Evolutionary conservation across 2,888 invertebrate species (phyloP), one percentile per base, ranked within the genome.

Genomic region (Luperina testacea): DNA sequence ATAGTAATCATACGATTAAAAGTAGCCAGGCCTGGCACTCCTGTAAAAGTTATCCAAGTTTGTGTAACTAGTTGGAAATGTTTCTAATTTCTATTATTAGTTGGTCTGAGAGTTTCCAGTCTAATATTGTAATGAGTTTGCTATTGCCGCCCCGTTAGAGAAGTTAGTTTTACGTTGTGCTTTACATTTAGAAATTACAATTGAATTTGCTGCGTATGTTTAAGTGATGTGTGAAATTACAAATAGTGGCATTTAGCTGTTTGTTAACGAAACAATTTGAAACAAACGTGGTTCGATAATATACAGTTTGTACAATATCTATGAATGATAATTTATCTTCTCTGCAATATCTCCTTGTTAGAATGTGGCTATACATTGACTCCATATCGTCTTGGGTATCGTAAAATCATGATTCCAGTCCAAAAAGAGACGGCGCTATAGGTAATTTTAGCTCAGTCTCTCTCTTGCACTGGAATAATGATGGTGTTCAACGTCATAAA

Each of bases 61-160:
- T 32, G 67, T 64, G 59, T 57, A 87, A 85, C 78, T 87, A 77
- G 78, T 85, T 75, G 42, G 61, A 81, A 84, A 77, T 81, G 82
- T 82, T 85, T 86, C 78, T 75, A 87, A 85, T 85, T 79, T 82
- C 75, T 82, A 85, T 85, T 72, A 87, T 85, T 82, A 85, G 88
- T 87, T 84, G 42, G 85, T 45, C 59, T 32, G 57, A 27, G 72
- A 77, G 82, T 79, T 85, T 68, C 59, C 20, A 72, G 64, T 67
- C 69, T 85, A 85, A 87, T 85, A 87, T 81, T 85, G 78, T 85
- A 85, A 85, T 81, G 87, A 87, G 76, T 87, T 87, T 73, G 80
- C 69, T 48, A 70, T 85, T 84, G 69, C 69, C 65, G 65, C 68
- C 63, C 61, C 65, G 53, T 73, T 87, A 75, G 20, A 38, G 15